These are phyloP conservation scores for Tuta absoluta DNA, from an alignment of 2,888 invertebrate species.

Conservation along the genomic window DNA sequence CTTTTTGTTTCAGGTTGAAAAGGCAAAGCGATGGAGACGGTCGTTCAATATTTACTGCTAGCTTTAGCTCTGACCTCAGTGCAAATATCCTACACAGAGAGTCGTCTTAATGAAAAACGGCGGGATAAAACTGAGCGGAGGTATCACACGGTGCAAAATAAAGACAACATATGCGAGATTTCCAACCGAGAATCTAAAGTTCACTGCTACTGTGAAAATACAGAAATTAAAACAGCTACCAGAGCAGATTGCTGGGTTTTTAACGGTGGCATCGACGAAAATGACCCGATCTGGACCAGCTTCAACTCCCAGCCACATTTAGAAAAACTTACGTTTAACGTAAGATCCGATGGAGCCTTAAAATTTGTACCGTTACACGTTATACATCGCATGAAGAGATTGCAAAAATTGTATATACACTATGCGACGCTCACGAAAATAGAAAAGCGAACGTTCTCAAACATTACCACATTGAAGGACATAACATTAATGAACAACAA, in stretches of 20 bases:
- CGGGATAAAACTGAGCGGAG: slow-evolving; percentile 76
- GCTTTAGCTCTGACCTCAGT: slow-evolving; percentile 76
- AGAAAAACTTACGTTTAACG: slow-evolving; percentile 85
- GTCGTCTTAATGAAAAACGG: slow-evolving; percentile 79
- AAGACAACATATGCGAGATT: slow-evolving; percentile 82
- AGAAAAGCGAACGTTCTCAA: slow-evolving; percentile 87
- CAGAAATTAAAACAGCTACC: slow-evolving; percentile 80
- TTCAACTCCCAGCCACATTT: slow-evolving; percentile 87
- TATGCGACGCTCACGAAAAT: slow-evolving; percentile 87
- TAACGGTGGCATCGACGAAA: slow-evolving; percentile 83
- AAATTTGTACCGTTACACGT: slow-evolving; percentile 87
- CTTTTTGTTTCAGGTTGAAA: slow-evolving; percentile 67
- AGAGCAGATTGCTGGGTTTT: slow-evolving; percentile 91
- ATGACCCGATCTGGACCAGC: slow-evolving; percentile 86
- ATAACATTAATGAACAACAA: slow-evolving; percentile 87
- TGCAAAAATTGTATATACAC: slow-evolving; percentile 85
- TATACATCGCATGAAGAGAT: slow-evolving; percentile 83
- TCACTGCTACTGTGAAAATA: slow-evolving; percentile 85
- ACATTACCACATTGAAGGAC: slow-evolving; percentile 85
- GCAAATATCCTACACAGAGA: slow-evolving; percentile 79
- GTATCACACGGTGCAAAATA: slow-evolving; percentile 62
- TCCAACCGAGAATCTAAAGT: slow-evolving; percentile 79
- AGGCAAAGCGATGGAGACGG: slow-evolving; percentile 66
- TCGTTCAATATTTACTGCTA: slow-evolving; percentile 76
- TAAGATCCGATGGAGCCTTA: slow-evolving; percentile 85